Evolutionary conservation across 2,888 invertebrate genomes (phyloP).

Genomic region (Lycia hirtaria): DNA sequence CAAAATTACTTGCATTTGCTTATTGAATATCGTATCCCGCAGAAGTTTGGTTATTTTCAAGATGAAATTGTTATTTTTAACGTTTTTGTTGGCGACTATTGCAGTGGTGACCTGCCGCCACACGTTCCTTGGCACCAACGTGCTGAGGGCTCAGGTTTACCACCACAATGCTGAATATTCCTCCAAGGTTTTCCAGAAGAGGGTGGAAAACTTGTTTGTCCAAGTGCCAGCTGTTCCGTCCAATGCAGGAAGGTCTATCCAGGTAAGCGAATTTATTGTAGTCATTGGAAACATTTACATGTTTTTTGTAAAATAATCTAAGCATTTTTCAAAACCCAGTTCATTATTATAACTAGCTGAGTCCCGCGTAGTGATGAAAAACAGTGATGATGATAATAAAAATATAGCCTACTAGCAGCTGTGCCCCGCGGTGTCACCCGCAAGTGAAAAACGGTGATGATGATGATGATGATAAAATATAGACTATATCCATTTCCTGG

Average conservation of each 20-base stretch:
- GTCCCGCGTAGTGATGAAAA: too few relatives aligned
- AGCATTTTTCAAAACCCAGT: too few relatives aligned
- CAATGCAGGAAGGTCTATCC: conserved; percentile 6
- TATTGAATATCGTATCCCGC: not conserved
- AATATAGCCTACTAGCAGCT: too few relatives aligned
- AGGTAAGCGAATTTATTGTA: not conserved
- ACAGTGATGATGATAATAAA: too few relatives aligned
- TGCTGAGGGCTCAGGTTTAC: conserved; percentile 53
- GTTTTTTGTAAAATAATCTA: too few relatives aligned
- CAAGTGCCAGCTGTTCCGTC: conserved; percentile 45
- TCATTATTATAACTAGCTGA: too few relatives aligned
- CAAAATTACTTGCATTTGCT: not conserved
- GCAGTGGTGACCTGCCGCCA: conserved; percentile 59
- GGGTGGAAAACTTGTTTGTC: conserved; percentile 60
- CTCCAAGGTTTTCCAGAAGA: conserved; percentile 56
- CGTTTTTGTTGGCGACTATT: conserved; percentile 47
- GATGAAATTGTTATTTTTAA: conserved; percentile 50
- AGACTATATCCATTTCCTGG: too few relatives aligned
- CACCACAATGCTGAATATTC: conserved; percentile 50
- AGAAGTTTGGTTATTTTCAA: not conserved
- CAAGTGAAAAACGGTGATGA: too few relatives aligned
- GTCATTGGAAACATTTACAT: too few relatives aligned
- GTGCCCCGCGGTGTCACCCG: too few relatives aligned
- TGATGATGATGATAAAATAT: too few relatives aligned
- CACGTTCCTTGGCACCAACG: conserved; percentile 65